Conservation (phyloP, 2,888 invertebrate species). For the Drosophila birchii region DNA sequence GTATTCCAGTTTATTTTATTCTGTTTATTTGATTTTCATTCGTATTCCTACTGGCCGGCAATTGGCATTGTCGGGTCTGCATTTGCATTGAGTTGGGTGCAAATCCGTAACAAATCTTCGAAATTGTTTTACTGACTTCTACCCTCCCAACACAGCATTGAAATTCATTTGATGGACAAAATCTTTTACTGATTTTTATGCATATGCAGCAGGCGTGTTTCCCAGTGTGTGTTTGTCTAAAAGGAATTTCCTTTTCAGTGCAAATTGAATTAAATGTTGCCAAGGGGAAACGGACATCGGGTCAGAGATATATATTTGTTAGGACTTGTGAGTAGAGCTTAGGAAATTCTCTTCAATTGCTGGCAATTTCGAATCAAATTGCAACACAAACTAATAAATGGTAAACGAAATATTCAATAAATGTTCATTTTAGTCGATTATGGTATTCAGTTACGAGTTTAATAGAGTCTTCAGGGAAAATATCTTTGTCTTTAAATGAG, state of each 20-base stretch:
- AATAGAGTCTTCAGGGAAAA: conserved; percentile 3
- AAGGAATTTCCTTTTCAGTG: conserved; percentile 38
- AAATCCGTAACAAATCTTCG: conserved; percentile 69
- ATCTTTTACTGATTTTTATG: conserved; percentile 55
- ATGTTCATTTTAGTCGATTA: conserved; percentile 13
- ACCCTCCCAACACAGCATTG: conserved; percentile 26
- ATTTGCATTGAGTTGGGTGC: conserved; percentile 60
- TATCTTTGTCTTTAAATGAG: neutral
- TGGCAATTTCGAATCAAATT: conserved; percentile 23
- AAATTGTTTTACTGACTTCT: conserved; percentile 65
- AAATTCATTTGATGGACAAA: conserved; percentile 64
- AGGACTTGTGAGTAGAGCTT: neutral
- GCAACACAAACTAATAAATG: conserved; percentile 8
- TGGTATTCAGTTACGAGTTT: conserved; percentile 12
- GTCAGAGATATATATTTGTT: neutral
- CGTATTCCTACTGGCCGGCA: conserved; percentile 18
- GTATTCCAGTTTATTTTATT: conserved; percentile 56
- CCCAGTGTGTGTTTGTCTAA: conserved; percentile 13
- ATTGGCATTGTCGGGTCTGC: conserved; percentile 25
- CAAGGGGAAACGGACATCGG: conserved; percentile 13
- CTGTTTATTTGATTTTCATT: conserved; percentile 56
- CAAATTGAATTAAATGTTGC: conserved; percentile 48
- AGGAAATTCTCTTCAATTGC: conserved; percentile 10
- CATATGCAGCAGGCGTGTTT: conserved; percentile 30
- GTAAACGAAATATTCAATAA: conserved; percentile 13